Percentiles rank a stretch among this genome's conserved stretches.
phyloP scores from a whole-genome alignment of 2,113 vertebrate genomes.

The Coryphaenoides rupestris region DNA sequence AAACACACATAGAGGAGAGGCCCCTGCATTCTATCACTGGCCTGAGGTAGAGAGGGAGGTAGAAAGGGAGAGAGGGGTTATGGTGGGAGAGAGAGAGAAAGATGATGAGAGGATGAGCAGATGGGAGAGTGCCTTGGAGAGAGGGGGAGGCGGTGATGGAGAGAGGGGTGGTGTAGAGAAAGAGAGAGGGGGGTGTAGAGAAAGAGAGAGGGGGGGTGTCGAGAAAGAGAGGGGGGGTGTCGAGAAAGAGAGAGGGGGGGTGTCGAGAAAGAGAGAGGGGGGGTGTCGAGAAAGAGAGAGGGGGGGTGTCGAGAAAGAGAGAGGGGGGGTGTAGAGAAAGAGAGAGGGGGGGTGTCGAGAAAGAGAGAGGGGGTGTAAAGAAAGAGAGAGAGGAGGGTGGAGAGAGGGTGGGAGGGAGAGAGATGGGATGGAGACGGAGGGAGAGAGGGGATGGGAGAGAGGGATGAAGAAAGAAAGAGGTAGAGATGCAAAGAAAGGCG shows the following conservation, averaged over 20 bases:
- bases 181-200: background rate
- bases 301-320: background rate
- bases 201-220: conserved; percentile 11
- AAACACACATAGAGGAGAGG: conserved; percentile 64
- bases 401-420: background rate
- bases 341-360: background rate
- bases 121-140: background rate
- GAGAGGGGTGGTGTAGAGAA: too few species aligned
- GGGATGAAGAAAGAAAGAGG: conserved; percentile 17
- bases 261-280: conserved; percentile 16
- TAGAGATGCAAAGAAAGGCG: conserved; percentile 8
- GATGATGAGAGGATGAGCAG: background rate
- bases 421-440: too few species aligned
- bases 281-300: background rate
- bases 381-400: background rate
- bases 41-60: conserved; percentile 19
- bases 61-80: background rate
- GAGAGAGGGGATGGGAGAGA: background rate
- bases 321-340: too few species aligned
- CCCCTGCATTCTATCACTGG: conserved; percentile 55
- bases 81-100: conserved; percentile 29
- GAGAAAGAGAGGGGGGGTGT: conserved; percentile 1
- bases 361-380: conserved; percentile 16
- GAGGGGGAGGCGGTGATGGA: too few species aligned
- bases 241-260: conserved; percentile 15